Percentiles rank a stretch among this genome's conserved stretches.
These are phyloP conservation scores for Drosophila sordidula DNA, from an alignment of 2,888 invertebrate genomes.

Conservation along the genomic window DNA sequence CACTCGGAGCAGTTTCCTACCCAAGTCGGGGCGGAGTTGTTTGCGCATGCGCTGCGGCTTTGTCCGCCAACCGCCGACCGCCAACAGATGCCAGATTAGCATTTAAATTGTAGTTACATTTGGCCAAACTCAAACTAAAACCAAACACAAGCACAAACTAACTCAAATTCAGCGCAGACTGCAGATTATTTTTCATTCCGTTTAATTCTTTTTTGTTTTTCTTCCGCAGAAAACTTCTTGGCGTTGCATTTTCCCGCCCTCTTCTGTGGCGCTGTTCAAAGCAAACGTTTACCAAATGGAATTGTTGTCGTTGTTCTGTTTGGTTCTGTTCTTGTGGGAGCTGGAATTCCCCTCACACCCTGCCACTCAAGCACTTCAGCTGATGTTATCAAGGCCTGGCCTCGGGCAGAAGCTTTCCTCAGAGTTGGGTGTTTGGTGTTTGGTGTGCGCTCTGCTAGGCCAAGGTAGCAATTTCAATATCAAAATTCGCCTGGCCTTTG, in stretches of 20 bases:
- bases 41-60: constrained; percentile 65
- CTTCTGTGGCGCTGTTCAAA: constrained; percentile 37
- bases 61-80: constrained; percentile 56
- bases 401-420: constrained; percentile 72
- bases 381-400: constrained; percentile 70
- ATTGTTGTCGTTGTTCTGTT: constrained; percentile 74
- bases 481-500: constrained; percentile 77
- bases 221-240: constrained; percentile 48
- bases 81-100: constrained; percentile 78
- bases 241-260: constrained; percentile 59
- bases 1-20: constrained; percentile 37
- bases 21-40: constrained; percentile 63
- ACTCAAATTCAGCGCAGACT: constrained; percentile 50
- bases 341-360: constrained; percentile 33
- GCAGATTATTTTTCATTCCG: constrained; percentile 72
- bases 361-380: constrained; percentile 39
- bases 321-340: constrained; percentile 56
- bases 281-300: constrained; percentile 76
- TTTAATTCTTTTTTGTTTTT: constrained; percentile 45
- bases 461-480: constrained; percentile 80
- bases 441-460: constrained; percentile 32
- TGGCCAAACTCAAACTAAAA: constrained; percentile 59
- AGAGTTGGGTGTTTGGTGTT: constrained; percentile 47
- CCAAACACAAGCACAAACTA: constrained; percentile 38
- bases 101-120: constrained; percentile 81